Percentiles rank a stretch among this genome's conserved stretches.
phyloP scores from a whole-genome alignment of 1,140 invertebrate genomes.

The Kradibia gibbosae region DNA sequence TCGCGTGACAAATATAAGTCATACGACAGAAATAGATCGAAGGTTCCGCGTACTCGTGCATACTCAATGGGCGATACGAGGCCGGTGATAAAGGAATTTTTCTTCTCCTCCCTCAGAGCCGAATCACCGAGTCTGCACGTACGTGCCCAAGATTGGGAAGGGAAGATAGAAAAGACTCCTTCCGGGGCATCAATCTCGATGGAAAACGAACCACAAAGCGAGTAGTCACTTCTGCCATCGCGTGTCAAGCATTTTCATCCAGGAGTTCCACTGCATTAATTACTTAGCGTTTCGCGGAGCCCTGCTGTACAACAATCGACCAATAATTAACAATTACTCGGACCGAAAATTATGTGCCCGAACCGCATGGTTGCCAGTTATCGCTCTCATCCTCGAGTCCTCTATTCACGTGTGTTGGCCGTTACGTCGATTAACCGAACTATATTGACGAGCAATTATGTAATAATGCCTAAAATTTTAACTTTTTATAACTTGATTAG shows the following conservation, averaged over 20 bases:
- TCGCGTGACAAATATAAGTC: not conserved
- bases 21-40: not conserved
- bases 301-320: constrained; percentile 59
- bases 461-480: not conserved
- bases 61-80: not conserved
- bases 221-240: constrained; percentile 49
- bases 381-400: constrained; percentile 40
- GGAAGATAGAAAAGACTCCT: constrained; percentile 24
- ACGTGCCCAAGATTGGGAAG: constrained; percentile 28
- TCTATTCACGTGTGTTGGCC: not conserved
- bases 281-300: not conserved
- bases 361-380: constrained; percentile 56
- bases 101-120: not conserved
- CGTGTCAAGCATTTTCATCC: constrained; percentile 42
- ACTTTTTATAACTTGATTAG: not conserved
- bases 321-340: constrained; percentile 70
- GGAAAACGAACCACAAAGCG: constrained; percentile 27
- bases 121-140: not conserved
- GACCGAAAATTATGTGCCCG: constrained; percentile 65
- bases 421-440: constrained; percentile 36
- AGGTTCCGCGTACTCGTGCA: not conserved
- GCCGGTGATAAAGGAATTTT: constrained; percentile 18
- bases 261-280: constrained; percentile 51
- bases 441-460: constrained; percentile 31
- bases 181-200: constrained; percentile 43